A percentile compares a stretch with the other conserved stretches of the same genome.
These are phyloP conservation scores for Bovichtus variegatus DNA, from an alignment of 2,797 vertebrate species.

Conservation along the genomic window DNA sequence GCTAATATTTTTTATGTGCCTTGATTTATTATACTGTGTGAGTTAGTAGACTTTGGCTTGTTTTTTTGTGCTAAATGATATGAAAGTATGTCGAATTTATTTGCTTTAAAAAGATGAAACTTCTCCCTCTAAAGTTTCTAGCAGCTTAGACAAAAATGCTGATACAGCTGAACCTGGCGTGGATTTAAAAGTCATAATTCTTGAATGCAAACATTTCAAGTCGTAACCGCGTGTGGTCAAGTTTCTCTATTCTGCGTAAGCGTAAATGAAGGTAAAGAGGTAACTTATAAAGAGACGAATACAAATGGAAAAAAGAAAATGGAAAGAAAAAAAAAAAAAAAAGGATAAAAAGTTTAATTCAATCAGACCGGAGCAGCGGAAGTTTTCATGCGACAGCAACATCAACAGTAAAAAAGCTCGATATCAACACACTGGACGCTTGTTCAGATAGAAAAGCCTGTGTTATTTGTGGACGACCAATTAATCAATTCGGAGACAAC, in stretches of 20 bases:
- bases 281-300: conserved; percentile 6
- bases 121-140: neutral
- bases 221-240: neutral
- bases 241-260: neutral
- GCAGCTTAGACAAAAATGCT: conserved; percentile 2
- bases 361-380: conserved; percentile 43
- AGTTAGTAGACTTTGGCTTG: neutral
- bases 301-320: too few species aligned
- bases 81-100: conserved; percentile 4
- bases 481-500: conserved; percentile 80
- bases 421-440: conserved; percentile 28
- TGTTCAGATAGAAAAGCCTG: conserved; percentile 47
- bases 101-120: neutral
- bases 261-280: neutral
- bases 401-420: conserved; percentile 29
- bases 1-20: neutral
- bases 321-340: too few species aligned
- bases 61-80: conserved; percentile 13
- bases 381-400: conserved; percentile 52
- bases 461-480: conserved; percentile 75
- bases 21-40: neutral
- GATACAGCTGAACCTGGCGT: neutral
- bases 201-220: conserved; percentile 21
- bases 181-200: conserved; percentile 23
- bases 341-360: neutral